phyloP scores from a whole-genome alignment of 2,113 vertebrate species.

The Hymenochirus boettgeri region DNA sequence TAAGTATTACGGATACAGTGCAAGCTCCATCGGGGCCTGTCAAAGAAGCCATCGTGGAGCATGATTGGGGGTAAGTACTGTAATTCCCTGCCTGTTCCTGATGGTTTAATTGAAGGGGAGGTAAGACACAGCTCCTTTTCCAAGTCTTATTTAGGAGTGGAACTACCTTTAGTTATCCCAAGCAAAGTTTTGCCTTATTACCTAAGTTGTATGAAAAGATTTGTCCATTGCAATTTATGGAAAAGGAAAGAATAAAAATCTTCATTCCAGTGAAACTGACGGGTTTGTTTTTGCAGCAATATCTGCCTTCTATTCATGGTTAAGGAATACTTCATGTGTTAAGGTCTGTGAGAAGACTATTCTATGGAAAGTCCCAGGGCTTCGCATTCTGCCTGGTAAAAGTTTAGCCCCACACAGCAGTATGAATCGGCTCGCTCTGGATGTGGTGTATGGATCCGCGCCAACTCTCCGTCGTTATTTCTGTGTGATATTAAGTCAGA shows the following conservation, averaged over 20 bases:
- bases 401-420: background rate
- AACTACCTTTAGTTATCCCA: no score
- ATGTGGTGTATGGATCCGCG: constrained; percentile 41
- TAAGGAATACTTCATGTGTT: constrained; percentile 27
- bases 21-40: no score
- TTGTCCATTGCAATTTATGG: no score
- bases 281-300: background rate
- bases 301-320: constrained; percentile 13
- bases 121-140: no score
- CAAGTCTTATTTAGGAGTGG: no score
- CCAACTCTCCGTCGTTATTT: constrained; percentile 19
- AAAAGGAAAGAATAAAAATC: background rate
- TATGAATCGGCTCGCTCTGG: constrained; percentile 32
- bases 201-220: no score
- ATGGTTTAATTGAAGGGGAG: no score
- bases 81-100: no score
- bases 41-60: no score
- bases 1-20: no score
- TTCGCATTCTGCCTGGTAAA: constrained; percentile 3
- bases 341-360: constrained; percentile 24
- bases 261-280: background rate
- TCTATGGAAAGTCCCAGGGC: constrained; percentile 19
- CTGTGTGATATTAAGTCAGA: constrained; percentile 45
- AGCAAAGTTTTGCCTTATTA: no score
- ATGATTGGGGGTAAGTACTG: no score